Conservation (phyloP, 2,888 invertebrate species). For the Phaonia tiefii region DNA sequence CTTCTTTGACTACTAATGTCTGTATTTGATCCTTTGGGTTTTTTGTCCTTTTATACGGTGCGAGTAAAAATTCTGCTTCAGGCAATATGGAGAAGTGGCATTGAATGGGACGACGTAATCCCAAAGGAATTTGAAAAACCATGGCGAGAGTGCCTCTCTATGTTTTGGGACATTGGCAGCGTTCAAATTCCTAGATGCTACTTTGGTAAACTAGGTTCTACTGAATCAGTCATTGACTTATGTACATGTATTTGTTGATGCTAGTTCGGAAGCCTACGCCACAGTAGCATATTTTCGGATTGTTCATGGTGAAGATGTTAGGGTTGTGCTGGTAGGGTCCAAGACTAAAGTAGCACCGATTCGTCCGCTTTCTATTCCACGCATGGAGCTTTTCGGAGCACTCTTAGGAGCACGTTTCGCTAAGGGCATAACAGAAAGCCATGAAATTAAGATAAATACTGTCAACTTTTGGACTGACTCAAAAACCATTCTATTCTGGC, state of each 20-base stretch:
- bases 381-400: too few relatives aligned
- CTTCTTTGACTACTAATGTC: too few relatives aligned
- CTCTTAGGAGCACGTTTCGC: too few relatives aligned
- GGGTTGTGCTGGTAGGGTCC: slow-evolving; percentile 58
- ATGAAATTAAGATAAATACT: slow-evolving; percentile 27
- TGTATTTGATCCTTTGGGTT: too few relatives aligned
- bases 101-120: slow-evolving; percentile 58
- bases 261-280: slow-evolving; percentile 58
- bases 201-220: slow-evolving; percentile 37
- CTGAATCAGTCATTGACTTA: slow-evolving; percentile 48
- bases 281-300: slow-evolving; percentile 63
- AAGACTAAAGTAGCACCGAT: slow-evolving; percentile 59
- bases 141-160: slow-evolving; percentile 50
- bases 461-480: slow-evolving; percentile 48
- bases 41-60: slow-evolving; percentile 68
- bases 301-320: slow-evolving; percentile 38
- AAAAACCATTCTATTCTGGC: too few relatives aligned
- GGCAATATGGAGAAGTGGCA: slow-evolving; percentile 44
- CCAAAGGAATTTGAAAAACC: slow-evolving; percentile 35
- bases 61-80: slow-evolving; percentile 53
- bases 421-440: slow-evolving; percentile 30
- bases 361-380: slow-evolving; percentile 55
- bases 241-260: slow-evolving; percentile 64
- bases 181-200: slow-evolving; percentile 54
- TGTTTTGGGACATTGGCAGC: slow-evolving; percentile 37